Evolutionary conservation across 2,888 invertebrate genomes (phyloP).

Genomic region (Choristoneura rosaceana): DNA sequence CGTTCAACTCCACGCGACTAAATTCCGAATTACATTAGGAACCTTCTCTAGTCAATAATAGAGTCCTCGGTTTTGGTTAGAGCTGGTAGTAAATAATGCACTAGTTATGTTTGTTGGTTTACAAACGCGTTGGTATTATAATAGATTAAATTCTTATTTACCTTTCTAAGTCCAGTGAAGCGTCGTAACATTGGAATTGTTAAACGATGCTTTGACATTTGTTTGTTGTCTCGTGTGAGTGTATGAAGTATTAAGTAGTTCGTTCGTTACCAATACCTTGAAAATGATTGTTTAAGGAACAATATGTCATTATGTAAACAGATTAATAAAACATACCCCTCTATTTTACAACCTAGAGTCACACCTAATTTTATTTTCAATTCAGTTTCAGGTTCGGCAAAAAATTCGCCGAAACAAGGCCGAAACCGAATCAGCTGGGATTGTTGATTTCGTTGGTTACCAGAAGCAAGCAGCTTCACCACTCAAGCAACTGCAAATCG

Average conservation of each 20-base stretch:
- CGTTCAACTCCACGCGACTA: not conserved
- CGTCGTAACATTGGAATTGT: slow-evolving; percentile 16
- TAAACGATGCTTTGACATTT: not conserved
- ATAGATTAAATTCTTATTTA: slow-evolving; percentile 76
- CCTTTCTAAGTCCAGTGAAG: slow-evolving; percentile 54
- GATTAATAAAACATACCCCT: not conserved
- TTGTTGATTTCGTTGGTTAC: too few relatives aligned
- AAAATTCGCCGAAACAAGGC: too few relatives aligned
- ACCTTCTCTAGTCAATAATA: not conserved
- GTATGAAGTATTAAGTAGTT: not conserved
- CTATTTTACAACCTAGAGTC: too few relatives aligned
- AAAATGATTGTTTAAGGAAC: not conserved
- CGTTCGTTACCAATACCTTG: not conserved
- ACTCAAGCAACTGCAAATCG: too few relatives aligned
- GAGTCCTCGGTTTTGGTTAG: slow-evolving; percentile 50
- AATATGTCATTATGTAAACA: not conserved
- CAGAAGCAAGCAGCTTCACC: too few relatives aligned
- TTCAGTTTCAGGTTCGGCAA: too few relatives aligned
- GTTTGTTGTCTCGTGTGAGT: not conserved
- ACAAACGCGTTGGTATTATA: slow-evolving; percentile 67
- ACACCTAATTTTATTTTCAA: too few relatives aligned
- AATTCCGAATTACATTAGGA: slow-evolving; percentile 1
- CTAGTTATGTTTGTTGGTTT: slow-evolving; percentile 80
- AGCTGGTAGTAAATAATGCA: slow-evolving; percentile 72
- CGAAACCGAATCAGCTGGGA: too few relatives aligned